These are phyloP conservation scores for Oceanites oceanicus DNA, from an alignment of 2,113 vertebrate genomes.

Conservation along the genomic window DNA sequence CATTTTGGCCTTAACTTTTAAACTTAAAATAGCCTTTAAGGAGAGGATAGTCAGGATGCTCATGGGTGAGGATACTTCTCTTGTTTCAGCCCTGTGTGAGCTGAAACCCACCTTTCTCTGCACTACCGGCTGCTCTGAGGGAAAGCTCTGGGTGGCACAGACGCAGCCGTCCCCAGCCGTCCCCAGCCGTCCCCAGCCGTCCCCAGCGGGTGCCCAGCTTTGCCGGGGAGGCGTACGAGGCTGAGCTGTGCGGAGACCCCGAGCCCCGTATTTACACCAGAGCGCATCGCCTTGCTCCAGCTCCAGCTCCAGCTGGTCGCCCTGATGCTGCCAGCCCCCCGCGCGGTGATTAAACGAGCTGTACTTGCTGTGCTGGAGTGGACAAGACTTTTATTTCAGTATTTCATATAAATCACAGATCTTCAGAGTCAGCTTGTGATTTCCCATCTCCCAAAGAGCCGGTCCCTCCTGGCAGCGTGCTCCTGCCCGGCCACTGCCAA, in stretches of 20 bases:
- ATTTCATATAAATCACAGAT: neutral
- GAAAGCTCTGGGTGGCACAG: neutral
- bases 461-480: neutral
- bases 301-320: neutral
- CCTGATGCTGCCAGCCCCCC: neutral
- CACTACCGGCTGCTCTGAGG: too few relatives aligned
- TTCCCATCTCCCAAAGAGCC: neutral
- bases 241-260: neutral
- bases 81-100: neutral
- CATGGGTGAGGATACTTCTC: neutral
- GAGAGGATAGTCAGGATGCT: neutral
- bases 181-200: too few relatives aligned
- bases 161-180: neutral
- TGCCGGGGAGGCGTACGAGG: neutral
- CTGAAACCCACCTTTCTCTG: neutral
- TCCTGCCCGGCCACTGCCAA: neutral
- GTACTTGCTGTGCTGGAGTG: neutral
- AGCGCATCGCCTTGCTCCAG: neutral
- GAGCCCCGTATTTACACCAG: too few relatives aligned
- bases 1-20: neutral
- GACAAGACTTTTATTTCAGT: neutral
- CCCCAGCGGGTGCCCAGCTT: neutral
- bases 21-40: neutral
- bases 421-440: neutral
- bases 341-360: fast-evolving